phyloP scores from a whole-genome alignment of 2,888 invertebrate species.

The Rosalia funebris region DNA sequence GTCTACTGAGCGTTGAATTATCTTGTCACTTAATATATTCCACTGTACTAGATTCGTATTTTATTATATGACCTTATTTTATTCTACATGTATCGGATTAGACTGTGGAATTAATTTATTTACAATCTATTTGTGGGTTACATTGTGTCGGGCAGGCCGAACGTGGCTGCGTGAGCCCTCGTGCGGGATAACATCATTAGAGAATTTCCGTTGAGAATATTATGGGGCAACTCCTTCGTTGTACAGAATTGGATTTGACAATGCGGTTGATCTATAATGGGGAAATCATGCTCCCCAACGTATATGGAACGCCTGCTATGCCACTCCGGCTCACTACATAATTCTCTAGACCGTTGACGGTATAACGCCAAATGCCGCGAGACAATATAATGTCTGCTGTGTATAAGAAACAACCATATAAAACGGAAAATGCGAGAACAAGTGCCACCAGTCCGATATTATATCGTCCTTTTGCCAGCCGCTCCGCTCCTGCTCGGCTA shows the following conservation, averaged over 20 bases:
- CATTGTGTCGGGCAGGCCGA: conserved; percentile 39
- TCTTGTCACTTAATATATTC: too few relatives aligned
- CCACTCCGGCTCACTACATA: conserved; percentile 38
- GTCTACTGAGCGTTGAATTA: too few relatives aligned
- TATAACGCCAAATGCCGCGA: conserved; percentile 53
- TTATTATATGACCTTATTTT: too few relatives aligned
- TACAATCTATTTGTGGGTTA: too few relatives aligned
- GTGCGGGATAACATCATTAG: conserved; percentile 20
- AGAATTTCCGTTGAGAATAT: conserved; percentile 38
- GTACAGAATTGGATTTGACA: conserved; percentile 51
- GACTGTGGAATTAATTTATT: too few relatives aligned
- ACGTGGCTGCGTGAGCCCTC: conserved; percentile 26
- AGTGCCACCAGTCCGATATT: conserved; percentile 50
- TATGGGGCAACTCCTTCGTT: conserved; percentile 46
- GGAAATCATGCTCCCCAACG: conserved; percentile 26
- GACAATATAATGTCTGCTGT: conserved; percentile 55
- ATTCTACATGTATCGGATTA: too few relatives aligned
- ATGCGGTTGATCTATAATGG: conserved; percentile 49
- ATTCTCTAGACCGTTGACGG: conserved; percentile 47
- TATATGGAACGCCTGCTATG: conserved; percentile 8
- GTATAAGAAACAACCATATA: conserved; percentile 55
- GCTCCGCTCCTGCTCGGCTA: conserved; percentile 19
- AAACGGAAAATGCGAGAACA: conserved; percentile 53
- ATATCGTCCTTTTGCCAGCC: conserved; percentile 41
- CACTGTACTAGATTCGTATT: too few relatives aligned